Conservation (phyloP, 2,113 vertebrate genomes). For the Plotosus lineatus region DNA sequence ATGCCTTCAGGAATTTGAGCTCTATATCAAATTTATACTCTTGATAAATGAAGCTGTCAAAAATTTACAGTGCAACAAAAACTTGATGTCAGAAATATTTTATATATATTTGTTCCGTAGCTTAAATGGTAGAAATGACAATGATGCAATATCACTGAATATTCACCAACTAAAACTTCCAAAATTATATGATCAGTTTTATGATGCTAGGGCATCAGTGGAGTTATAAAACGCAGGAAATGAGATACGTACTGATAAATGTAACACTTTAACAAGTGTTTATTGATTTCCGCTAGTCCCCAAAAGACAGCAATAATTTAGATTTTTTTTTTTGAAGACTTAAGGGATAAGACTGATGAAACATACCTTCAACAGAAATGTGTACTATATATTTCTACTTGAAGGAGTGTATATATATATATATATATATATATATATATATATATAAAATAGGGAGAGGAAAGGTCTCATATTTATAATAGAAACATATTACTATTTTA, state of each 20-base stretch:
- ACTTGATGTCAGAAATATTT: slow-evolving; percentile 9
- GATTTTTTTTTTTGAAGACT: background rate
- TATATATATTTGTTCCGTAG: slow-evolving; percentile 4
- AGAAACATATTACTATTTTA: too few relatives aligned
- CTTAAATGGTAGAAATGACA: background rate
- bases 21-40: slow-evolving; percentile 3
- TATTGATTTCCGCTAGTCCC: background rate
- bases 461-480: too few relatives aligned
- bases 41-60: slow-evolving; percentile 7
- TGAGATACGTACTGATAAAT: background rate
- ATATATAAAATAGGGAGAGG: too few relatives aligned
- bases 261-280: background rate
- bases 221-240: background rate
- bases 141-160: background rate
- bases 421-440: background rate
- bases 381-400: slow-evolving; percentile 6
- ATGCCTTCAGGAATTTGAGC: background rate
- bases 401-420: background rate
- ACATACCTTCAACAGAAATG: background rate
- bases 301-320: slow-evolving; percentile 4
- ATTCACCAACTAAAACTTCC: background rate
- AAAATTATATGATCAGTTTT: background rate
- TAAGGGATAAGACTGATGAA: background rate
- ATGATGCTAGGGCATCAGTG: background rate
- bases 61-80: background rate